A percentile compares a stretch with the other conserved stretches of the same genome.
Evolutionary conservation across 2,888 invertebrate species (phyloP).

Genomic region (Linhomoeus sp.): DNA sequence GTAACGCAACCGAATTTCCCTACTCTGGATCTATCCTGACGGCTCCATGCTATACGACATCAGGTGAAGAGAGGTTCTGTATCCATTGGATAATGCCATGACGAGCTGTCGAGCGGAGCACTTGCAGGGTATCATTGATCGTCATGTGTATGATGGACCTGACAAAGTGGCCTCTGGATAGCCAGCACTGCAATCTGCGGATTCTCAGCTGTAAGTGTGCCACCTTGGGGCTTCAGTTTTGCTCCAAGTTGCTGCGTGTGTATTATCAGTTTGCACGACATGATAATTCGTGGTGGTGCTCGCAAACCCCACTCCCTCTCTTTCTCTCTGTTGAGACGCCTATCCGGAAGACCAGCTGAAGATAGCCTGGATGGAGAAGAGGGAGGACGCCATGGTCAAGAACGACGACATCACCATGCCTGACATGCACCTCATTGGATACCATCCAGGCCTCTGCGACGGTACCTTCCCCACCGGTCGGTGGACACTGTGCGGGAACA

Average conservation of each 20-base stretch:
- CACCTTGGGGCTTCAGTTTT: not conserved
- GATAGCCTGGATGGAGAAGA: slow-evolving; percentile 17
- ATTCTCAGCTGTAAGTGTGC: slow-evolving; percentile 34
- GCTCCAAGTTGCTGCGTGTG: too few species aligned
- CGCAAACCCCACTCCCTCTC: too few species aligned
- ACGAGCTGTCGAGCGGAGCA: too few species aligned
- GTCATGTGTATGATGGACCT: slow-evolving; percentile 39
- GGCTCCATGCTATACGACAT: slow-evolving; percentile 15
- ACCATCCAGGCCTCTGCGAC: slow-evolving; percentile 19
- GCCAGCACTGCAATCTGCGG: slow-evolving; percentile 35
- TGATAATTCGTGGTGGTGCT: too few species aligned
- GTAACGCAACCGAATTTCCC: slow-evolving; percentile 14
- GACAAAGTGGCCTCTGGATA: slow-evolving; percentile 31
- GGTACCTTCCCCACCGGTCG: slow-evolving; percentile 23
- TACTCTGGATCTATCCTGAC: slow-evolving; percentile 15
- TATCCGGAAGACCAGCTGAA: slow-evolving; percentile 23
- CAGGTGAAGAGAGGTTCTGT: not conserved
- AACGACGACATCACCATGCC: slow-evolving; percentile 24
- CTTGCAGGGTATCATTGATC: slow-evolving; percentile 32
- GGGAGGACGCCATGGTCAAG: slow-evolving; percentile 17
- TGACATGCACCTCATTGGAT: slow-evolving; percentile 19
- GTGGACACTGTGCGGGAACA: too few species aligned
- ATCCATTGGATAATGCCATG: not conserved
- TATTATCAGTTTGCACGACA: too few species aligned
- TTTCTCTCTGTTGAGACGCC: slow-evolving; percentile 14